Conservation (phyloP, 2,888 invertebrate genomes). For the Microchrysa polita region DNA sequence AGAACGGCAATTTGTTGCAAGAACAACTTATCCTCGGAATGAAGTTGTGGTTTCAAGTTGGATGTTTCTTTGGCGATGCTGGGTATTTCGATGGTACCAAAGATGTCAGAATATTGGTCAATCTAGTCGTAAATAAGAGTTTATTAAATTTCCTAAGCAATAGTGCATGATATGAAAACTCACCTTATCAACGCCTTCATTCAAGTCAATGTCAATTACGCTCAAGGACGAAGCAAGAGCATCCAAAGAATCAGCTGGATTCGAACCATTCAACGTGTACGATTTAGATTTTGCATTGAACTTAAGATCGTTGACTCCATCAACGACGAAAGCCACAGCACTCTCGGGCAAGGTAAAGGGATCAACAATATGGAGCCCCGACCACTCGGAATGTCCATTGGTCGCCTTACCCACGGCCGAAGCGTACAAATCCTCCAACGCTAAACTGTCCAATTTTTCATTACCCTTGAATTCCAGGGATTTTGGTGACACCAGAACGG, state of each 20-base stretch:
- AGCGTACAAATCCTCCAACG: conserved; percentile 76
- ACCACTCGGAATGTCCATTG: conserved; percentile 76
- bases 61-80: conserved; percentile 44
- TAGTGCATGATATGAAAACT: conserved; percentile 58
- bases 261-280: conserved; percentile 56
- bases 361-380: conserved; percentile 73
- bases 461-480: conserved; percentile 76
- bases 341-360: conserved; percentile 80
- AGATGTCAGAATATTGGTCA: conserved; percentile 53
- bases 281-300: conserved; percentile 56
- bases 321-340: conserved; percentile 74
- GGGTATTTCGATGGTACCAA: conserved; percentile 57
- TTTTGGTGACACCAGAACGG: conserved; percentile 73
- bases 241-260: conserved; percentile 60
- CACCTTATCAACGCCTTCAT: conserved; percentile 73
- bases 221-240: conserved; percentile 71
- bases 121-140: conserved; percentile 38
- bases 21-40: conserved; percentile 60
- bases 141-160: not conserved
- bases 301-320: conserved; percentile 69
- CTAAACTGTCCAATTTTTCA: conserved; percentile 69
- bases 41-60: conserved; percentile 57
- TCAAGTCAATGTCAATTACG: conserved; percentile 72
- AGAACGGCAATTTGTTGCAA: conserved; percentile 57
- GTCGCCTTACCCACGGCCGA: conserved; percentile 77